Conservation (phyloP, 2,113 vertebrate species). For the Varanus salvator region DNA sequence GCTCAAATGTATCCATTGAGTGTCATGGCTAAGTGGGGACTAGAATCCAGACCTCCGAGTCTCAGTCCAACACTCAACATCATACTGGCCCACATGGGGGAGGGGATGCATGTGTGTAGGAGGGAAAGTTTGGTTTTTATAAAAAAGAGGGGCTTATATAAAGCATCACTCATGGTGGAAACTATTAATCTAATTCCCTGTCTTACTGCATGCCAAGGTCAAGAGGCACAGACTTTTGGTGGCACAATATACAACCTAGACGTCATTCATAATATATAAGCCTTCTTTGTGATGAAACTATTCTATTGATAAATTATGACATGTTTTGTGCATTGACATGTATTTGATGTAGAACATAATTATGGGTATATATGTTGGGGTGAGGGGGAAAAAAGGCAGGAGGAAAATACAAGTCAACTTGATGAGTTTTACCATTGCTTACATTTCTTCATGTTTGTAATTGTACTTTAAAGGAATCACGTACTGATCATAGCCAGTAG, state of each 20-base stretch:
- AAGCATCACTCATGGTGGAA: constrained; percentile 37
- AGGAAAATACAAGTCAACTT: background rate
- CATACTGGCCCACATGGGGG: no score
- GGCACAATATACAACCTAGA: background rate
- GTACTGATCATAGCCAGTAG: background rate
- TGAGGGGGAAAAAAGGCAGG: background rate
- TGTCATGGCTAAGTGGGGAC: no score
- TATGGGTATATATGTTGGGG: background rate
- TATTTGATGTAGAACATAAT: background rate
- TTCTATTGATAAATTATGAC: background rate
- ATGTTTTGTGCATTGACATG: background rate
- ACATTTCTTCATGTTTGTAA: background rate
- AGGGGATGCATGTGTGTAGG: background rate
- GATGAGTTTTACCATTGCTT: background rate
- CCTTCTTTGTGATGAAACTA: constrained; percentile 32
- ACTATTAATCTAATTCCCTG: background rate
- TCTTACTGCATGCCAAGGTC: constrained; percentile 6
- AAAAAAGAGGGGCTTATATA: background rate
- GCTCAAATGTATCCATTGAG: no score
- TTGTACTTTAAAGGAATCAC: background rate
- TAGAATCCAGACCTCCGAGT: no score
- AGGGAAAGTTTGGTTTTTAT: constrained; percentile 13
- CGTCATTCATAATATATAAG: constrained; percentile 23
- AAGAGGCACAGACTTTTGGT: constrained; percentile 25
- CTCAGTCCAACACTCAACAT: no score